These are phyloP conservation scores for Protobothrops mucrosquamatus DNA, from an alignment of 2,113 vertebrate genomes.

Conservation along the genomic window DNA sequence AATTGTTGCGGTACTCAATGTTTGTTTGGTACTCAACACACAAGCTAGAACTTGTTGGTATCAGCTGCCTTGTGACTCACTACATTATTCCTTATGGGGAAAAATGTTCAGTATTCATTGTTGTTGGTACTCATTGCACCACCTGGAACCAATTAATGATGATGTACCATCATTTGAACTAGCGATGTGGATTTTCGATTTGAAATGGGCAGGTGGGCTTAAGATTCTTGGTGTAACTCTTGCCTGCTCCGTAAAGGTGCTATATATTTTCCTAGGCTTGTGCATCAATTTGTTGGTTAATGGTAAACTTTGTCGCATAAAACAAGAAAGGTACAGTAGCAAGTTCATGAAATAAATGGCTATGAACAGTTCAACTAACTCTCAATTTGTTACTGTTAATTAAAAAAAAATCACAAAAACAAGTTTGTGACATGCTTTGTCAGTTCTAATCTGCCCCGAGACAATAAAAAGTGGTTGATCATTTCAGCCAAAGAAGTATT, in stretches of 20 bases:
- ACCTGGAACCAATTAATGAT: too few relatives aligned
- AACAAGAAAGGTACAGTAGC: neutral
- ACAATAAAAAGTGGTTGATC: neutral
- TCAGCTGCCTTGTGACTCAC: too few relatives aligned
- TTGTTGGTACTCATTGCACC: too few relatives aligned
- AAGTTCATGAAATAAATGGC: constrained; percentile 5
- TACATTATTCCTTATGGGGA: too few relatives aligned
- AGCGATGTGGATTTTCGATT: neutral
- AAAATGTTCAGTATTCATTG: too few relatives aligned
- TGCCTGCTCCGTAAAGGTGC: neutral
- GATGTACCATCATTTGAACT: neutral
- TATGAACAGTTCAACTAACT: neutral
- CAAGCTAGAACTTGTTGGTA: too few relatives aligned
- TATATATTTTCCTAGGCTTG: too few relatives aligned
- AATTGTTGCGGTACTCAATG: too few relatives aligned
- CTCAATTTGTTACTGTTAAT: neutral
- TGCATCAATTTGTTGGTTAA: neutral
- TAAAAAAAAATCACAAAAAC: neutral
- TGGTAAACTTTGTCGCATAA: neutral
- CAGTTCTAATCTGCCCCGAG: neutral
- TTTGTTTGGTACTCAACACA: too few relatives aligned
- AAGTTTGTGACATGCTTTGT: constrained; percentile 14
- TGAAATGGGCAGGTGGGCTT: neutral
- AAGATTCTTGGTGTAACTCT: neutral
- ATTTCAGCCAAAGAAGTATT: neutral